phyloP scores from a whole-genome alignment of 2,797 vertebrate species.

The Discoglossus pictus region DNA sequence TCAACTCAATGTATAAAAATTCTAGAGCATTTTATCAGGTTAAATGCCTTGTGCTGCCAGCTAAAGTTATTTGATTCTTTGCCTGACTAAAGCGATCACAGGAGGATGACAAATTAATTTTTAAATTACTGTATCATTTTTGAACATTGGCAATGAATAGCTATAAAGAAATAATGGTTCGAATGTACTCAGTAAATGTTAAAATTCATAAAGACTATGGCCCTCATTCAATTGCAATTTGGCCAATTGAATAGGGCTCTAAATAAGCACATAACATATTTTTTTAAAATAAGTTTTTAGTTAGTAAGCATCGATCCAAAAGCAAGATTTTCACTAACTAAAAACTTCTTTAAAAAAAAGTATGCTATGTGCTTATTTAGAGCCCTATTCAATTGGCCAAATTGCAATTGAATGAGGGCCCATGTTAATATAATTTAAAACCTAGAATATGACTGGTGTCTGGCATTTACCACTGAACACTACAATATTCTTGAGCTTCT shows the following conservation, averaged over 20 bases:
- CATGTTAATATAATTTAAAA: constrained; percentile 41
- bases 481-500: constrained; percentile 3
- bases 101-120: constrained; percentile 75
- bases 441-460: constrained; percentile 20
- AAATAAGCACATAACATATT: too few relatives aligned
- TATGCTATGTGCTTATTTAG: too few relatives aligned
- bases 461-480: constrained; percentile 15
- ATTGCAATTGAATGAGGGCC: too few relatives aligned
- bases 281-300: too few relatives aligned
- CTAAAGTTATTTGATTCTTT: constrained; percentile 69
- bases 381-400: too few relatives aligned
- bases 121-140: constrained; percentile 67
- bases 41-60: constrained; percentile 63
- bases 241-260: too few relatives aligned
- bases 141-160: constrained; percentile 58
- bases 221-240: too few relatives aligned
- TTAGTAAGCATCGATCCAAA: too few relatives aligned
- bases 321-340: too few relatives aligned
- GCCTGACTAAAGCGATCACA: constrained; percentile 69
- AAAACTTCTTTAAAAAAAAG: too few relatives aligned
- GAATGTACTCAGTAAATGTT: constrained; percentile 31
- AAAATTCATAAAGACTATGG: constrained; percentile 34
- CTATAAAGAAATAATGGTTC: constrained; percentile 60
- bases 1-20: constrained; percentile 42
- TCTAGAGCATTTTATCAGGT: constrained; percentile 62